phyloP scores from a whole-genome alignment of 2,113 vertebrate genomes.

The Setophaga kirtlandii region DNA sequence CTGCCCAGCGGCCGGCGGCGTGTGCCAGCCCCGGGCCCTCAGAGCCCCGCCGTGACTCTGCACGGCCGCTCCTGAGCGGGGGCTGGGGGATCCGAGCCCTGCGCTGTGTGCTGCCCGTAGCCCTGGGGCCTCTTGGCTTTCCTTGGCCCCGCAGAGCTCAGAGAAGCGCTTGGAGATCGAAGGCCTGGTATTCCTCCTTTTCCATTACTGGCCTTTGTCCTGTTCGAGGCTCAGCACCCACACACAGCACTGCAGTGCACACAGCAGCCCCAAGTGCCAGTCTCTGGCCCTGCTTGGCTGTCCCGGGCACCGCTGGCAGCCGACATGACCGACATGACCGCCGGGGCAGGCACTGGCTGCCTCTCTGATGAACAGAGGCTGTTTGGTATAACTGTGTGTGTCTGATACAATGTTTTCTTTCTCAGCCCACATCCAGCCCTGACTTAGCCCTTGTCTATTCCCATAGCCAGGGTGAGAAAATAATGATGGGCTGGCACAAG shows the following conservation, averaged over 20 bases:
- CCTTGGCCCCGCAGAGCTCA: neutral
- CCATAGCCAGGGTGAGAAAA: accelerated
- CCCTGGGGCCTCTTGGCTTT: accelerated
- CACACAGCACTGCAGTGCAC: accelerated
- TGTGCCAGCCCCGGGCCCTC: neutral
- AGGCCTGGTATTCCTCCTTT: neutral
- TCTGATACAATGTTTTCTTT: neutral
- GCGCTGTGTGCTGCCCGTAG: accelerated
- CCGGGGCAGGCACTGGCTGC: neutral
- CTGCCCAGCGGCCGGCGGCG: neutral
- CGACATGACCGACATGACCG: neutral
- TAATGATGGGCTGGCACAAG: accelerated
- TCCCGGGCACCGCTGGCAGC: neutral
- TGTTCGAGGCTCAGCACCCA: accelerated
- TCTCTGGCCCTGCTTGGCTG: neutral
- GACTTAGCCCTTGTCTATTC: neutral
- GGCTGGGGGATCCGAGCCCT: neutral
- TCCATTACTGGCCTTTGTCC: accelerated
- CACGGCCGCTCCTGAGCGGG: neutral
- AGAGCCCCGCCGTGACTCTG: accelerated
- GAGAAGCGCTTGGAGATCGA: neutral
- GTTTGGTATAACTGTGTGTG: accelerated
- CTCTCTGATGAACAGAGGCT: neutral
- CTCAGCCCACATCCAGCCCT: neutral
- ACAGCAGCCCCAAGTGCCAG: accelerated